Conservation (phyloP, 2,797 vertebrate species). For the Danio aesculapii region DNA sequence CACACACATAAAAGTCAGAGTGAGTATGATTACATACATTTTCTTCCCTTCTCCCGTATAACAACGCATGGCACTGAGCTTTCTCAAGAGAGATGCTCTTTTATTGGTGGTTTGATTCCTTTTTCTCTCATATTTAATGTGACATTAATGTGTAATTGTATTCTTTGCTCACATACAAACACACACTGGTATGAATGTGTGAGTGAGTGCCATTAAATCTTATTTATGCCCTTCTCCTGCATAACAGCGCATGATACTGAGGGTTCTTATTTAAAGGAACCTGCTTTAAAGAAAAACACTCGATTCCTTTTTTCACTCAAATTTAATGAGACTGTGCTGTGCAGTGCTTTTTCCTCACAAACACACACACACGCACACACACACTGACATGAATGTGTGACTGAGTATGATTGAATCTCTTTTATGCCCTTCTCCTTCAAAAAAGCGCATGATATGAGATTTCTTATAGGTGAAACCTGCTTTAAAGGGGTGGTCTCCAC, state of each 20-base stretch:
- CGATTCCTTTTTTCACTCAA: too few species aligned
- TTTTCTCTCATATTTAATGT: slow-evolving; percentile 22
- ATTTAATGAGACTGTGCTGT: too few species aligned
- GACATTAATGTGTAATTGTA: slow-evolving; percentile 19
- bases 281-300: too few species aligned
- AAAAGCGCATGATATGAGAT: too few species aligned
- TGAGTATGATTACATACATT: too few species aligned
- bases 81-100: background rate
- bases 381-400: slow-evolving; percentile 27
- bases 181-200: slow-evolving; percentile 14
- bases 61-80: background rate
- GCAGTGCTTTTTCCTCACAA: too few species aligned
- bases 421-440: slow-evolving; percentile 8
- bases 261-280: too few species aligned
- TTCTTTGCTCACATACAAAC: slow-evolving; percentile 4
- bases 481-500: too few species aligned
- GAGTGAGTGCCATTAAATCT: slow-evolving; percentile 35
- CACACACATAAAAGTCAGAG: too few species aligned
- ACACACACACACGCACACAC: too few species aligned
- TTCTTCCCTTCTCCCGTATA: background rate
- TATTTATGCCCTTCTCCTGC: slow-evolving; percentile 4
- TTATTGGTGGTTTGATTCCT: background rate
- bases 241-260: too few species aligned
- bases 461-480: too few species aligned
- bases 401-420: slow-evolving; percentile 35